Evolutionary conservation across 2,797 vertebrate genomes (phyloP), one percentile per base, ranked within the genome.

Genomic region (Silurus lanzhouensis): DNA sequence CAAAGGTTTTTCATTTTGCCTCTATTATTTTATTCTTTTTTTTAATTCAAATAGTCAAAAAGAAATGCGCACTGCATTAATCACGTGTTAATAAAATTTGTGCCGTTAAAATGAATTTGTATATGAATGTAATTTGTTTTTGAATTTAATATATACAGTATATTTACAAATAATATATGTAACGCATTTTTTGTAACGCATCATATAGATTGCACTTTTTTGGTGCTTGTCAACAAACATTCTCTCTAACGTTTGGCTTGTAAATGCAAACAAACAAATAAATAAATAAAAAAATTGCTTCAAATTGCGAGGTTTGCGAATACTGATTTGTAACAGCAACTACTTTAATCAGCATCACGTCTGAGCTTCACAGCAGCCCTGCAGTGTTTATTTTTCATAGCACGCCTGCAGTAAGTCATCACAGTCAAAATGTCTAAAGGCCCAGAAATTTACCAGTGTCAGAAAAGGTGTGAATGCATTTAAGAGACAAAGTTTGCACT

Each of bases 401-500:
- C 71, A 20, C 9, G 19, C n/a, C 48, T 64, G 60, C 44, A 52
- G 71, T 13, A 75, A 31, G 58, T 83, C 44, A 60, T 61, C 22
- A 46, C 68, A 25, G n/a, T 64, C 57, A 48, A 25, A 83, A 72
- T 60, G 68, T 61, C 57, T n/a, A 63, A 58, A 83, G 60, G 82
- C 44, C 13, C 58, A 44, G 31, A 83, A 17, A 75, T 75, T 75
- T 75, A 27, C 72, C 48, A 75, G 0, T 25, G 10, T 48, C 70
- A 48, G 70, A 17, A 57, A 52, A 75, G 25, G 22, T 75, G n/a
- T 55, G 72, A 27, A 25, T 27, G 22, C 52, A 48, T 74, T 52
- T 74, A 25, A 74, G 46, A 74, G 71, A 52, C 46, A 25, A 48
- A 52, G n/a, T 25, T 55, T 55, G 19, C 9, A 22, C 13, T 15